Base-by-base conservation (phyloP, 2,797 vertebrate genomes). In the Lepidocolaptes lacrymiger region DNA sequence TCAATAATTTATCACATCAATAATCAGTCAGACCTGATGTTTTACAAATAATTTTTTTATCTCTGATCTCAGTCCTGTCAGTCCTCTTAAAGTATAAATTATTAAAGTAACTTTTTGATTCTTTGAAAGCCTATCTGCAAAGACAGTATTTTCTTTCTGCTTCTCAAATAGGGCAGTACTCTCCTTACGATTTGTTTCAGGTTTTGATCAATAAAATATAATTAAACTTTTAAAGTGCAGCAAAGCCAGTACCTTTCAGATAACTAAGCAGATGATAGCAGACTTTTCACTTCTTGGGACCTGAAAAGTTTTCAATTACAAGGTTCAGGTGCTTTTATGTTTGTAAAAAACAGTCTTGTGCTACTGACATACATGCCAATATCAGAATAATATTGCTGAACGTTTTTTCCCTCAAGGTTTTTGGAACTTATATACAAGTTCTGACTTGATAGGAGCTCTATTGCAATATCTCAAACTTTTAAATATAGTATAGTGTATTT, bases 201-300 rank as follows among this genome's bases (percentile, higher is more conserved):
- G 16, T 89, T 95, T 95, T 96, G 85, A 96, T 97, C 95, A 96
- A 94, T 94, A 96, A 97, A 96, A 93, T 96, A 95, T 95, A 96
- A 95, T 96, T 95, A 92, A 93, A 85, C 41, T 92, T 95, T 37
- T 85, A 59, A 83, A 92, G 78, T 77, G 34, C 48, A 69, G 73
- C 41, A 67, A 71, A 94, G 46, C 23, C 41, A 52, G 44, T 91
- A 67, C 78, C 88, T 91, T 88, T 88, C 82, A 61, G 61, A 83
- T 66, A 88, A 13, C 73, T 68, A 77, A 89, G 76, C 55, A 94
- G 68, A 91, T 59, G 54, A 64, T 66, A 75, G 66, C 26, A 92
- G 63, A 85, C 66, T 92, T 84, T 88, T 91, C n/a, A 76, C 44
- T 96, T 95, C 66, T 66, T 84, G 74, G 66, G 51, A 93, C 73